Base-by-base conservation (phyloP, 1,140 invertebrate species). In the Leptinotarsa defecta region DNA sequence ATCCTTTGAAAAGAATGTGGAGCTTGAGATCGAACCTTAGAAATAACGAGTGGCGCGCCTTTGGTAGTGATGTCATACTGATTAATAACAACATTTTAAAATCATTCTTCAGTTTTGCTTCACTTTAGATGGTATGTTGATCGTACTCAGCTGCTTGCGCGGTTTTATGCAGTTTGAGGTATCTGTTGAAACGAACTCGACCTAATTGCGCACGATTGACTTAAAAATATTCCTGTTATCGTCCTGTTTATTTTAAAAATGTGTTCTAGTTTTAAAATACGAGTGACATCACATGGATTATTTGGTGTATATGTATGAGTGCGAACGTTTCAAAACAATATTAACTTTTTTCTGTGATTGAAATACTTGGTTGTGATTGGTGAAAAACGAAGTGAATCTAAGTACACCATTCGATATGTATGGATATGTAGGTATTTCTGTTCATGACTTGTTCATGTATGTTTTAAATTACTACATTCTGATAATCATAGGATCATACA, bases 381-480 rank as follows among this genome's bases (percentile, higher is more conserved):
- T 43, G 8, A 43, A 43, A 34, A 3, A 34, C 34, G 6, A 34
- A 34, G 34, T 34, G 34, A 34, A 34, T 27, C 27, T 27, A 5
- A 5, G 27, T 34, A 34, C 52, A 19, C 4, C 17, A 19, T 61
- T 57, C 57, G n/a, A 15, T 48, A 57, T 27, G 52, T 62, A 75
- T 61, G 52, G 67, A 48, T 70, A 62, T 61, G 70, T 71, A 61
- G 22, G 70, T 71, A 71, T 70, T 27, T 43, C 34, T 43, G 34
- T 43, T 43, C 8, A 43, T 3, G 34, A 43, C 34, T 43, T 43
- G 34, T 43, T 43, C 2, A 43, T 43, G 34, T 43, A 43, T 43
- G 11, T 43, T 43, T 43, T 43, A 43, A 43, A 43, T 8, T 43
- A 43, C 8, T 43, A 11, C 34, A 43, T 43, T 43, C 34, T 43